Percentiles rank a stretch among this genome's conserved stretches.
Evolutionary conservation across 2,113 vertebrate species (phyloP).

Genomic region (Dryoscopus gambensis): DNA sequence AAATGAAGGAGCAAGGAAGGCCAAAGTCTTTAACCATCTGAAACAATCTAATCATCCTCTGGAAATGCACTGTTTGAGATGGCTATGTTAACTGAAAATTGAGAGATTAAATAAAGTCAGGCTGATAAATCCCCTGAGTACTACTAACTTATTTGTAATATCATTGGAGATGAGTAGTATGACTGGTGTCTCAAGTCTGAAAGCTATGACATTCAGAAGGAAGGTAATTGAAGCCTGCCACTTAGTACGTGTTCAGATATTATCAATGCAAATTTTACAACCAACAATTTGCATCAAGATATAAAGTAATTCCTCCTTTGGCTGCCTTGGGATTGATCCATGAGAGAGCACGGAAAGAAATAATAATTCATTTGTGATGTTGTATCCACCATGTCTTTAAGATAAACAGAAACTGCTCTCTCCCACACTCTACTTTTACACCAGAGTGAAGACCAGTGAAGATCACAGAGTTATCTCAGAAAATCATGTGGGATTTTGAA

Average conservation of each 20-base stretch:
- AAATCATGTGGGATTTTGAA: not conserved
- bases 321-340: not conserved
- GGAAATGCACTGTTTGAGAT: not conserved
- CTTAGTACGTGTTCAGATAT: not conserved
- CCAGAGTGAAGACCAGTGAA: not conserved
- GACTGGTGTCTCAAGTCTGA: not conserved
- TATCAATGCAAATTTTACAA: constrained; percentile 37
- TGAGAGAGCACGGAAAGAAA: not conserved
- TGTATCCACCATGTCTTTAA: not conserved
- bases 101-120: not conserved
- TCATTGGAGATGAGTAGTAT: not conserved
- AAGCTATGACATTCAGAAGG: not conserved
- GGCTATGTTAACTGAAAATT: not conserved
- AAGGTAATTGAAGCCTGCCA: not conserved
- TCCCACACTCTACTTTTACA: not conserved
- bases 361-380: not conserved
- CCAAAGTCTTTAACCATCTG: not conserved
- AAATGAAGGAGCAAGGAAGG: not conserved
- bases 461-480: not conserved
- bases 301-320: not conserved
- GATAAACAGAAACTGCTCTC: not conserved
- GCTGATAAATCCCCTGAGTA: not conserved
- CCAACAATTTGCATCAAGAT: not conserved
- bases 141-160: not conserved
- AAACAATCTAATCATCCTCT: not conserved